A percentile compares a stretch with the other conserved stretches of the same genome.
Evolutionary conservation across 2,888 invertebrate species (phyloP).

Genomic region (Pristionchus fissidentatus): DNA sequence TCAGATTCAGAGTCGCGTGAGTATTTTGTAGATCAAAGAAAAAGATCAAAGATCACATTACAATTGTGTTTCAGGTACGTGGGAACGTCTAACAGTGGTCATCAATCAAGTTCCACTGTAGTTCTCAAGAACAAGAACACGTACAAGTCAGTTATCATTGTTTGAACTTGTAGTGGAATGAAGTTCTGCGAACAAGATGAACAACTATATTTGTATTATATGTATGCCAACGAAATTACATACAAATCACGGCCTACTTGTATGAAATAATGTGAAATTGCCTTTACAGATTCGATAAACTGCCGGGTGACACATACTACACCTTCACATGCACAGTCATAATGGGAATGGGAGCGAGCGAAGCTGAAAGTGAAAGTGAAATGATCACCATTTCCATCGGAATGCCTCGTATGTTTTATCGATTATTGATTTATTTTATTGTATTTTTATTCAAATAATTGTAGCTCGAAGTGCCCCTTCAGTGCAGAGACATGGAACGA

Average conservation of each 20-base stretch:
- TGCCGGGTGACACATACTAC: slow-evolving; percentile 71
- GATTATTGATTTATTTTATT: neutral
- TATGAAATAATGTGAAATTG: neutral
- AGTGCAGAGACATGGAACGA: slow-evolving; percentile 68
- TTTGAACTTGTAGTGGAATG: neutral
- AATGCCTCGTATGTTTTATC: slow-evolving; percentile 50
- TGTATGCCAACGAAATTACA: neutral
- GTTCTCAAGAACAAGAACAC: slow-evolving; percentile 50
- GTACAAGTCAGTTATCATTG: slow-evolving; percentile 25
- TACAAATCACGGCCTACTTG: neutral
- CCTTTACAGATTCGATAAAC: slow-evolving; percentile 60
- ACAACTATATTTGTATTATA: too few species aligned
- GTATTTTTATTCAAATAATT: slow-evolving; percentile 31
- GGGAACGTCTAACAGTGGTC: slow-evolving; percentile 60
- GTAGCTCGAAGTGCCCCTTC: slow-evolving; percentile 59
- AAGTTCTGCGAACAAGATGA: too few species aligned
- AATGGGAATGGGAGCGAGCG: slow-evolving; percentile 68
- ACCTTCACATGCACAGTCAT: slow-evolving; percentile 74
- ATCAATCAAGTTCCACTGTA: slow-evolving; percentile 48
- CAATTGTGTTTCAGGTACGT: slow-evolving; percentile 57
- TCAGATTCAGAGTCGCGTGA: slow-evolving; percentile 69
- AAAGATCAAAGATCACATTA: neutral
- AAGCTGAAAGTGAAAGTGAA: slow-evolving; percentile 72
- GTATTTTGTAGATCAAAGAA: slow-evolving; percentile 5
- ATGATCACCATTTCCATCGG: slow-evolving; percentile 71